phyloP scores from a whole-genome alignment of 2,888 invertebrate species.

The Dascillus cervinus region DNA sequence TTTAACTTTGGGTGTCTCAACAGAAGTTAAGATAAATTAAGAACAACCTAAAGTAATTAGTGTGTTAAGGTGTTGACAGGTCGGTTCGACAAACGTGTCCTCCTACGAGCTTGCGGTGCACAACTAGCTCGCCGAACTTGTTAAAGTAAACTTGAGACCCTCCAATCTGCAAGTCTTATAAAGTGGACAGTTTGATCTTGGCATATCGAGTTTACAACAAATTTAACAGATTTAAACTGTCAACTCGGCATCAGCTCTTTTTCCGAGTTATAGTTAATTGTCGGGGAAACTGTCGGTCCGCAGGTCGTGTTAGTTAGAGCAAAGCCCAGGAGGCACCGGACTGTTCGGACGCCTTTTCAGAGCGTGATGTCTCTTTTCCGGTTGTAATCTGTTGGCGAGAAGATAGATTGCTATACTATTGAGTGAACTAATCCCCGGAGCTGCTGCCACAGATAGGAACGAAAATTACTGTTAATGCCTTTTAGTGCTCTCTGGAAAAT shows the following conservation, averaged over 20 bases:
- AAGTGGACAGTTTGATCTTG: conserved; percentile 20
- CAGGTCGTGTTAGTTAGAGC: too few species aligned
- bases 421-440: conserved; percentile 36
- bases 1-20: too few species aligned
- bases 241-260: conserved; percentile 7
- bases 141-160: conserved; percentile 15
- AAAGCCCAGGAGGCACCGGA: conserved; percentile 21
- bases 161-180: conserved; percentile 14
- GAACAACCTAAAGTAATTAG: conserved; percentile 18
- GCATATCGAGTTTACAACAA: conserved; percentile 19
- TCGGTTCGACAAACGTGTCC: conserved; percentile 16
- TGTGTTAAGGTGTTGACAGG: conserved; percentile 20
- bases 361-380: conserved; percentile 32
- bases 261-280: not conserved
- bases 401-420: conserved; percentile 39
- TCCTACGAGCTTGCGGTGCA: conserved; percentile 14
- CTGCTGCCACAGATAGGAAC: conserved; percentile 33
- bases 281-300: too few species aligned
- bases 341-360: conserved; percentile 24
- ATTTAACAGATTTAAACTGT: conserved; percentile 19
- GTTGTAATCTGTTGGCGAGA: conserved; percentile 36
- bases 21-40: conserved; percentile 12
- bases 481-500: conserved; percentile 21
- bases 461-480: conserved; percentile 33
- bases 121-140: conserved; percentile 16